Base-by-base conservation (phyloP, 2,113 vertebrate species). In the pig (Sus scrofa) region DNA sequence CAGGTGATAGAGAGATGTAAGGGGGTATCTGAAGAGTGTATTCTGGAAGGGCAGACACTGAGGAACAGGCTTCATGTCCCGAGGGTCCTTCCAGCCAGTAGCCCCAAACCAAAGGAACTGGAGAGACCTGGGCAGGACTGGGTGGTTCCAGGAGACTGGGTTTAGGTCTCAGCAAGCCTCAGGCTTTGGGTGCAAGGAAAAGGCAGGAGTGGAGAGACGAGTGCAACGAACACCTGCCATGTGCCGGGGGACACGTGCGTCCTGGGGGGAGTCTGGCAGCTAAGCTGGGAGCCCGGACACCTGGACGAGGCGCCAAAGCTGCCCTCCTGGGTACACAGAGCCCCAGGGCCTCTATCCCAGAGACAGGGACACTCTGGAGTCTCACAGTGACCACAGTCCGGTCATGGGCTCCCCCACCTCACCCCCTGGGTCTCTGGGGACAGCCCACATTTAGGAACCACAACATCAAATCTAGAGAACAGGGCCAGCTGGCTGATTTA, bases 401-500 rank as follows among this genome's bases (percentile, higher is more conserved):
- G 39, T 37, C 1, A 6, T 6, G 37, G 89, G 89, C 89, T 52
- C 5, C 0, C 88, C 50, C 91, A n/a, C n/a, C n/a, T 44, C 32
- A 16, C 24, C 32, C 54, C 10, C 0, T 1, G 34, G 67, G 86
- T 60, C 95, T 83, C 95, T 32, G 75, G 87, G 94, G 93, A 96
- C 3, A 19, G 70, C 67, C 91, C 34, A 6, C 71, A 96, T 89
- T 84, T 90, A 93, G 94, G 93, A 94, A 52, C 85, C 30, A 24
- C 58, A 54, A 77, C 89, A 71, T 87, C 77, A 68, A 60, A 95
- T 96, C 89, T 79, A 75, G 83, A 78, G 95, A 97, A 95, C 52
- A 89, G 85, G 70, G 67, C 87, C 90, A 74, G 85, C 84, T 86
- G 94, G 50, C 34, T 65, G 81, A 85, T 73, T 88, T 92, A 50